Base-by-base conservation (phyloP, 2,113 vertebrate species). In the Ptilonorhynchus violaceus region DNA sequence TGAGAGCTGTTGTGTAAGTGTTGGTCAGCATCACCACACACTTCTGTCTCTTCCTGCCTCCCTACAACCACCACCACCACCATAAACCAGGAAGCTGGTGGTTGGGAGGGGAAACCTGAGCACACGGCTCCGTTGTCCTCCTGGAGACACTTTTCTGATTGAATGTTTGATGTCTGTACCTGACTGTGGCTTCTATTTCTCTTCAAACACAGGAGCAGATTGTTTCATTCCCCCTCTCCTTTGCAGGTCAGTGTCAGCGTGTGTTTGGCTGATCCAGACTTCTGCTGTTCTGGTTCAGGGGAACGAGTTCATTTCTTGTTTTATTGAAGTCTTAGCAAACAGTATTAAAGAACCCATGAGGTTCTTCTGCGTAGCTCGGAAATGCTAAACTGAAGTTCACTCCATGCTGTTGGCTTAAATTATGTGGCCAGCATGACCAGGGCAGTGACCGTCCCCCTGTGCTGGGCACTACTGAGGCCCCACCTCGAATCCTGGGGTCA, bases 11-110 rank as follows among this genome's bases (percentile, higher is more conserved):
- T 67, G 6, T 5, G 2, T 42, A 11, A 67, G 49, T 33, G 49
- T 25, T 56, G 89, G 44, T 33, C 78, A 44, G n/a, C 0, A 0
- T 62, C 47, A 41, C 19, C 1, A 1, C 42, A 30, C 11, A 1
- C 20, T 14, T 59, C 42, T 53, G 33, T 28, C 35, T 39, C 59
- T n/a, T 41, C 49, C 44, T 84, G 25, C 62, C 14, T 53, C n/a
- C 37, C 60, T 19, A 3, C 30, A 16, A 2, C 4, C 3, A 35
- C 5, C 3, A 1, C 4, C 7, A 5, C 55, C 39, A 7, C 28
- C 21, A 2, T 6, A 23, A n/a, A 52, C 7, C 18, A 35, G 35
- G 44, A n/a, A 11, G 41, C 47, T 37, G 56, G 8, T 53, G 18
- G 8, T 1, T 58, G 67, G 20, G 68, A 72, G 63, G 44, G 31